Evolutionary conservation across 30 jellyfish, hydroid and myxozoan species (phyloP), one percentile per base, ranked within the genome.

Genomic region (Aurelia aurita): DNA sequence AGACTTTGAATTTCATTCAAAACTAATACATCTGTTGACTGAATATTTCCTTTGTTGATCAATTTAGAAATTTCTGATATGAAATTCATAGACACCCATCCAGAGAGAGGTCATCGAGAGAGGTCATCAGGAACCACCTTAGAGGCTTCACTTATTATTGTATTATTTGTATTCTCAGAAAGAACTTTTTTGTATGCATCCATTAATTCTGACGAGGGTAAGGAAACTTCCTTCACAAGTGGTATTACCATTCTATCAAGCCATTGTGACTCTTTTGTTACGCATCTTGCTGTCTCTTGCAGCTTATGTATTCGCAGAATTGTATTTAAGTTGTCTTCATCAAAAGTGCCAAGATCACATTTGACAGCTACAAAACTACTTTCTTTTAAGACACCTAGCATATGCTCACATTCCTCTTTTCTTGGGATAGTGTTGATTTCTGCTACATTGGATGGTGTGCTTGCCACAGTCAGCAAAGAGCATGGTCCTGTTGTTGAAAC

Each of bases 291-390:
- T 55, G 66, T 55, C 66, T 55, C 66, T 55, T 55, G 66, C 11
- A 55, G 66, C 10, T 55, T 55, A 55, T 55, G 66, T 23, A 55
- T 23, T 55, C 66, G 25, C 66, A 55, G 11, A 13, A 55, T 55
- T 13, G 66, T 55, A 0, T 55, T 23, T 13, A 55, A 55, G 66
- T 55, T 55, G 0, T 55, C 66, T 55, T 55, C 28, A 55, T 55
- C 66, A 55, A 55, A 55, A 55, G 66, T 55, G 66, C 66, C 66
- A 55, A 55, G 66, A 55, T 55, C 66, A 55, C 66, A 55, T 55
- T 55, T 55, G 26, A 55, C 25, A 55, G 66, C 66, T 55, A 55
- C 66, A 55, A 55, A 55, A 55, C 11, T 11, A 55, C 66, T 55
- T 55, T 55, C 66, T 55, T 23, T 55, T 55, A 22, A 0, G 26